Percentiles rank a stretch among this genome's conserved stretches.
Conservation (phyloP, 2,797 vertebrate species). For the Carcharodon carcharias region DNA sequence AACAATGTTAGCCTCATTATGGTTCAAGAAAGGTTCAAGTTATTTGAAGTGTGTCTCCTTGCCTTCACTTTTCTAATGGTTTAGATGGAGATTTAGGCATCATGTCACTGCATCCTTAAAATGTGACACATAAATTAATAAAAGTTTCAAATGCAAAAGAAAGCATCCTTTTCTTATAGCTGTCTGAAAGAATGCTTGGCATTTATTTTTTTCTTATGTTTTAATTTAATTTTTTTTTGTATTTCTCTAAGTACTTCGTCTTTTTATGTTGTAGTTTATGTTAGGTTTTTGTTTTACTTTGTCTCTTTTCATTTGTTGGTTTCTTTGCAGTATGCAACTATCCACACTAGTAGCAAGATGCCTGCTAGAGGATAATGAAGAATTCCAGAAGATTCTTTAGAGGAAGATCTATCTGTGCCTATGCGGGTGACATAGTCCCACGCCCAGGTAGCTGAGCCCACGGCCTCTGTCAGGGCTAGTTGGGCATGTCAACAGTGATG, state of each 20-base stretch:
- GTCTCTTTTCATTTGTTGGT: background rate
- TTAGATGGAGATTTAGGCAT: background rate
- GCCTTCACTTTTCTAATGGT: background rate
- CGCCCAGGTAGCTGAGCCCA: background rate
- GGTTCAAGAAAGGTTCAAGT: background rate
- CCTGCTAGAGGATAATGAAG: background rate
- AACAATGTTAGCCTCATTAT: background rate
- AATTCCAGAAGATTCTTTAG: background rate
- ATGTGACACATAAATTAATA: background rate
- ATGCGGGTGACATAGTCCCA: background rate
- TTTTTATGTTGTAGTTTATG: background rate
- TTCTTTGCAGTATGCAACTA: background rate
- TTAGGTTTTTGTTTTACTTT: background rate
- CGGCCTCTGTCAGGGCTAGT: background rate
- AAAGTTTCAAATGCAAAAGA: background rate
- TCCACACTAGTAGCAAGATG: background rate
- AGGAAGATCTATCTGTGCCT: background rate
- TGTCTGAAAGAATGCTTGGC: background rate
- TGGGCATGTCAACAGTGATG: background rate
- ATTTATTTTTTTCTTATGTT: background rate
- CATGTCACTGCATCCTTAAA: background rate
- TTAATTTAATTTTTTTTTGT: background rate
- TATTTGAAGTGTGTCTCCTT: background rate
- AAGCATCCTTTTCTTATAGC: background rate
- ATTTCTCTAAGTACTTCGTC: background rate